Evolutionary conservation across 2,888 invertebrate species (phyloP), one percentile per base, ranked within the genome.

Genomic region (Acrobasis suavella): DNA sequence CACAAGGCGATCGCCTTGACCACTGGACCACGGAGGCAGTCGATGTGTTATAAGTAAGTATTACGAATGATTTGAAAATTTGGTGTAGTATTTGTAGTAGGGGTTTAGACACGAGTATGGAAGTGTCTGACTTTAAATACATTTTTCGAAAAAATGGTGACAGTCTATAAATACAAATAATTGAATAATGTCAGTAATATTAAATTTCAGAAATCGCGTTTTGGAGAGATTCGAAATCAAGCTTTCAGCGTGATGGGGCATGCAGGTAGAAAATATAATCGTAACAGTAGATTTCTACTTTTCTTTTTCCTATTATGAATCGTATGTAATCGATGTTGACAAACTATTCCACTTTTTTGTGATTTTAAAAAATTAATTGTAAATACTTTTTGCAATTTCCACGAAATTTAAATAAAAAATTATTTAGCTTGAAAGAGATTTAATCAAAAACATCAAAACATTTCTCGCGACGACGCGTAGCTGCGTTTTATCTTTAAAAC

Each of bases 401-500:
- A 22, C 22, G 1, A 22, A 1, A 22, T 22, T 22, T 3, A 2
- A 22, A 22, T 22, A 22, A 22, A 22, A 22, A 2, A 22, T 22
- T 1, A 22, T 22, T 22, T 22, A 22, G n/a, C 22, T 22, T 22
- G 22, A 22, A 42, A 42, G 14, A 39, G 56, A 56, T 56, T 39
- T 39, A 10, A 55, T 15, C 9, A 55, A 63, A 75, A 73, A 68
- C 69, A 69, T 17, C 42, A 56, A 42, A 42, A 56, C 16, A 17
- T 17, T 42, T 42, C 17, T 56, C 42, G 22, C 42, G 59, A 63
- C 22, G 42, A 54, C 56, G 56, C 56, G 56, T 56, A 58, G 51
- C 50, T 51, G 32, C 39, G 52, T 32, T 65, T 65, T 65, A 62
- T 67, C 65, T 60, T 52, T 51, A 55, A 65, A 67, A 70, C 66